Conservation (phyloP, 2,888 invertebrate species). For the Athetis lepigone region DNA sequence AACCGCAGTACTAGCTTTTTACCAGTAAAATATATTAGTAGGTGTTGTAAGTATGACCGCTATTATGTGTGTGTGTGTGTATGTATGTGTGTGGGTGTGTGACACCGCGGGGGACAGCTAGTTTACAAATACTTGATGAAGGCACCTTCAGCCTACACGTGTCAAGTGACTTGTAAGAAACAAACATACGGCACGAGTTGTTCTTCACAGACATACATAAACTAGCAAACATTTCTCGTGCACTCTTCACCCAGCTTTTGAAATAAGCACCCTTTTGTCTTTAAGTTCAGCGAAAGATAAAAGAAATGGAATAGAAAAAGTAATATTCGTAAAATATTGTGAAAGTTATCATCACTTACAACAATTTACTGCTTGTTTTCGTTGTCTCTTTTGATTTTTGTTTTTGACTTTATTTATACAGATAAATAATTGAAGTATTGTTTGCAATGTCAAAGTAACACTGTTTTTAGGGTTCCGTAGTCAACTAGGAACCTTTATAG, state of each 20-base stretch:
- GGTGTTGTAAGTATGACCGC: too few relatives aligned
- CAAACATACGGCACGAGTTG: neutral
- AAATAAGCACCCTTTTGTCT: constrained; percentile 17
- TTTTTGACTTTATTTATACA: constrained; percentile 8
- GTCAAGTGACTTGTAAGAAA: constrained; percentile 25
- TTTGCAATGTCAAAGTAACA: too few relatives aligned
- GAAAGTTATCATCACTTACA: constrained; percentile 5
- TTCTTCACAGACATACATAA: constrained; percentile 34
- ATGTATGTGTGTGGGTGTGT: too few relatives aligned
- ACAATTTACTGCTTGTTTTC: neutral
- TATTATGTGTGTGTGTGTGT: too few relatives aligned
- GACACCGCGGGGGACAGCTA: too few relatives aligned
- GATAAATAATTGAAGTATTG: too few relatives aligned
- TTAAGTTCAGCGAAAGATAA: constrained; percentile 18
- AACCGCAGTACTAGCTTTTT: too few relatives aligned
- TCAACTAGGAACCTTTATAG: too few relatives aligned
- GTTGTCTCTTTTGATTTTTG: neutral
- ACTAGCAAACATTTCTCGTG: constrained; percentile 13
- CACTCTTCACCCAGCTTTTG: constrained; percentile 2
- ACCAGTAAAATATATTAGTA: too few relatives aligned
- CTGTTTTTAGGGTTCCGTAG: too few relatives aligned
- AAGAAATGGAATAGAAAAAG: constrained; percentile 3
- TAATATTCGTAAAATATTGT: neutral
- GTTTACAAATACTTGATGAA: constrained; percentile 1
- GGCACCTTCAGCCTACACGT: neutral